Evolutionary conservation across 2,113 vertebrate genomes (phyloP).

Genomic region (Melanerpes aurifrons): DNA sequence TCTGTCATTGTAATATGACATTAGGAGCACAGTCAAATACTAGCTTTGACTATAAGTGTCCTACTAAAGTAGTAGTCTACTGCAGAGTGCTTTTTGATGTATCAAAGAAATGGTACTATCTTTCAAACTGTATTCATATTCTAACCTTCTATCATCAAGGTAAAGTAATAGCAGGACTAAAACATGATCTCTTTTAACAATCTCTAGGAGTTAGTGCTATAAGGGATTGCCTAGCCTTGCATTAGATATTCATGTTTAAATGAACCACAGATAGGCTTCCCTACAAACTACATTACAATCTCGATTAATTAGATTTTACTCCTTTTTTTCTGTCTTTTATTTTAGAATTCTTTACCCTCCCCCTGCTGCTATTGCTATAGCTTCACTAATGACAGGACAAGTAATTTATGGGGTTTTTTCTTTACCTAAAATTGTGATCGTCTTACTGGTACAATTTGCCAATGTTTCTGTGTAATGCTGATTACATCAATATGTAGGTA

Average conservation of each 20-base stretch:
- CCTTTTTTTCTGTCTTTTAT: slow-evolving; percentile 31
- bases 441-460: background rate
- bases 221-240: background rate
- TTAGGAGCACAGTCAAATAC: slow-evolving; percentile 59
- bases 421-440: background rate
- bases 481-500: background rate
- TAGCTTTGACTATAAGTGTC: slow-evolving; percentile 53
- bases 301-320: slow-evolving; percentile 63
- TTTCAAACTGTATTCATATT: slow-evolving; percentile 56
- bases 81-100: slow-evolving; percentile 63
- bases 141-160: slow-evolving; percentile 41
- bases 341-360: slow-evolving; percentile 25
- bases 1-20: slow-evolving; percentile 59
- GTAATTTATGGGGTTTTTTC: background rate
- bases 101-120: slow-evolving; percentile 65
- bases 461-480: background rate
- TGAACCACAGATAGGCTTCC: background rate
- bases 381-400: slow-evolving; percentile 26
- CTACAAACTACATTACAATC: background rate
- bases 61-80: slow-evolving; percentile 48
- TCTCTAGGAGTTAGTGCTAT: slow-evolving; percentile 17
- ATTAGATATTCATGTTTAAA: slow-evolving; percentile 28
- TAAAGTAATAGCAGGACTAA: slow-evolving; percentile 51
- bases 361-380: slow-evolving; percentile 21
- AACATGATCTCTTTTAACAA: slow-evolving; percentile 11